Evolutionary conservation across 2,113 vertebrate species (phyloP), one percentile per base, ranked within the genome.

Genomic region (Calcarius ornatus): DNA sequence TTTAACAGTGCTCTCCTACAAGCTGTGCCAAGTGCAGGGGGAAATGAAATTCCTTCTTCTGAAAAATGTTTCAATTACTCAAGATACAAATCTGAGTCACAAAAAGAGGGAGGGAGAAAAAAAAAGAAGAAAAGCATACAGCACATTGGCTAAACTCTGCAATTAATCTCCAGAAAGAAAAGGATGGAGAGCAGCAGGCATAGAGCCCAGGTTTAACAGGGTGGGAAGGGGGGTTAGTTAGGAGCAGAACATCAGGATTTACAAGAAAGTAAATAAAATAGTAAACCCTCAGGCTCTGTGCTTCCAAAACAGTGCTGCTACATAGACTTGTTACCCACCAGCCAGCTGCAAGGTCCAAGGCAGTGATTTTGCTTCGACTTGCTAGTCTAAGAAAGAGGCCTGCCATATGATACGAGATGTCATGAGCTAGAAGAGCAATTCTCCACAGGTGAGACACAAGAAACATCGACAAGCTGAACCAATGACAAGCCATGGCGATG

Each of bases 391-490:
- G 43, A 70, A 51, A 27, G 11, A 21, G 0, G 4, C 8, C 21
- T 16, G 11, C 16, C 35, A 8, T 1, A 0, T 19, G 38, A 33
- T 6, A 20, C 0, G 76, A 57, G n/a, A 33, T 11, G 3, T 16
- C 27, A 42, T 21, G 51, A 82, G 31, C 30, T 35, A 43, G 35
- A 48, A 82, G 57, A 78, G 24, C 42, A 51, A 16, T 35, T 68
- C n/a, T 47, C 45, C 42, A 20, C 9, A 43, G 37, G 16, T 3
- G 0, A 77, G 30, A 24, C 5, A 9, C n/a, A 78, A 43, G 53
- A 69, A 87, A 35, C 28, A 54, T 10, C 50, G 20, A 38, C 0
- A 37, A 51, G 43, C 14, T 59, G 27, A 47, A 80, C 28, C 16
- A 33, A 19, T 23, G 53, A 33, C 4, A 18, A 86, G 37, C 51